These are phyloP conservation scores for Onychomys torridus DNA, from an alignment of 2,797 vertebrate species.

Conservation along the genomic window DNA sequence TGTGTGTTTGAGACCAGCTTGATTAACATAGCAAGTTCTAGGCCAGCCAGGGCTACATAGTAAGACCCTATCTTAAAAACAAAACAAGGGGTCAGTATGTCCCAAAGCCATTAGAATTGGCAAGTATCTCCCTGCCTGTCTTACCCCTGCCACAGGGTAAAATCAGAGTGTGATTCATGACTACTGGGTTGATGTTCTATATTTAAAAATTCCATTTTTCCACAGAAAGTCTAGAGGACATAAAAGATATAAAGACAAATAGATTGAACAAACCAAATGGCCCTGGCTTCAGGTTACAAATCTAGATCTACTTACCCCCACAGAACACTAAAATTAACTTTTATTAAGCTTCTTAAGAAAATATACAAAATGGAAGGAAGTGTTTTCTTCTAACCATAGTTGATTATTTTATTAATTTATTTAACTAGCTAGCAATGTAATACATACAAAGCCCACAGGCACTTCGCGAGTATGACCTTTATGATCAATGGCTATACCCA, in stretches of 20 bases:
- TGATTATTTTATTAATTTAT: slow-evolving; percentile 17
- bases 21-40: not conserved
- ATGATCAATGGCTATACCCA: not conserved
- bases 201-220: not conserved
- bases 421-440: not conserved
- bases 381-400: not conserved
- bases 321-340: not conserved
- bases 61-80: not conserved
- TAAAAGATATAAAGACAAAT: slow-evolving; percentile 29
- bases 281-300: slow-evolving; percentile 1
- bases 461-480: not conserved
- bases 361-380: slow-evolving; percentile 14
- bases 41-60: not conserved
- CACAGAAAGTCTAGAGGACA: not conserved
- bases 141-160: not conserved
- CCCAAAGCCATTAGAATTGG: not conserved
- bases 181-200: not conserved
- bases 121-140: not conserved
- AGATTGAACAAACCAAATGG: not conserved
- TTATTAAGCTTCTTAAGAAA: slow-evolving; percentile 31
- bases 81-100: not conserved
- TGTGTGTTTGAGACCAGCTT: not conserved
- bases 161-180: not conserved
- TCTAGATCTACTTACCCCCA: not conserved
- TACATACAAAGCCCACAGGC: not conserved